A percentile compares a stretch with the other conserved stretches of the same genome.
These are phyloP conservation scores for Dermolepida albohirtum DNA, from an alignment of 2,888 invertebrate genomes.

Conservation along the genomic window DNA sequence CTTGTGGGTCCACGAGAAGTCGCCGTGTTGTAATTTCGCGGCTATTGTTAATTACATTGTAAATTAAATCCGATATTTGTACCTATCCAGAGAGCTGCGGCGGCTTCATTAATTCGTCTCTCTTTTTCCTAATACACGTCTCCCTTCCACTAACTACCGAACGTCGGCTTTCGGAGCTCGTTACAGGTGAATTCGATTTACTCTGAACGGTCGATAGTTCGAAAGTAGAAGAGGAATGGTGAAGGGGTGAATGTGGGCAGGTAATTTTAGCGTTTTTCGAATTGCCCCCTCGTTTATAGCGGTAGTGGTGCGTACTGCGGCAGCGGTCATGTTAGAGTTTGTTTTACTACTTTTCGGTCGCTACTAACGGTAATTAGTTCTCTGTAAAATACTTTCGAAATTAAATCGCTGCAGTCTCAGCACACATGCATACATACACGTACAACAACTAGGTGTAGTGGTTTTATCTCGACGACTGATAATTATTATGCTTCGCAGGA, in stretches of 20 bases:
- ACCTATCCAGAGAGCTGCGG: slow-evolving; percentile 9
- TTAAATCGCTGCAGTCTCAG: slow-evolving; percentile 33
- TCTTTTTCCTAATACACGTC: slow-evolving; percentile 15
- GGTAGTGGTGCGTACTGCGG: slow-evolving; percentile 28
- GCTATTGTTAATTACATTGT: slow-evolving; percentile 47
- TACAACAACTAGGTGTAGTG: neutral
- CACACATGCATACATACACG: neutral
- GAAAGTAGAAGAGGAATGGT: slow-evolving; percentile 3
- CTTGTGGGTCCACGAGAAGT: slow-evolving; percentile 49
- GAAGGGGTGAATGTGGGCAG: slow-evolving; percentile 17
- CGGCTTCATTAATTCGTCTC: slow-evolving; percentile 27
- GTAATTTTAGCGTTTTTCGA: slow-evolving; percentile 31
- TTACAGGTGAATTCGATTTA: slow-evolving; percentile 29
- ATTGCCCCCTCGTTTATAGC: slow-evolving; percentile 23
- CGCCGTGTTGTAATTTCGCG: slow-evolving; percentile 46
- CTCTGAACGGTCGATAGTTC: slow-evolving; percentile 27
- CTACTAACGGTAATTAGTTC: slow-evolving; percentile 41
- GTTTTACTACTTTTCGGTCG: slow-evolving; percentile 38
- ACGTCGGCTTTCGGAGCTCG: slow-evolving; percentile 18
- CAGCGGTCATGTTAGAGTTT: slow-evolving; percentile 36
- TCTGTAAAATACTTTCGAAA: slow-evolving; percentile 41
- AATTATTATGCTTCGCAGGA: neutral
- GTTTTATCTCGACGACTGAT: slow-evolving; percentile 20
- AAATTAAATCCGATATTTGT: slow-evolving; percentile 39
- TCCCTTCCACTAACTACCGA: slow-evolving; percentile 20